Evolutionary conservation across 2,113 vertebrate species (phyloP), one percentile per base, ranked within the genome.

Genomic region (Carassius auratus): DNA sequence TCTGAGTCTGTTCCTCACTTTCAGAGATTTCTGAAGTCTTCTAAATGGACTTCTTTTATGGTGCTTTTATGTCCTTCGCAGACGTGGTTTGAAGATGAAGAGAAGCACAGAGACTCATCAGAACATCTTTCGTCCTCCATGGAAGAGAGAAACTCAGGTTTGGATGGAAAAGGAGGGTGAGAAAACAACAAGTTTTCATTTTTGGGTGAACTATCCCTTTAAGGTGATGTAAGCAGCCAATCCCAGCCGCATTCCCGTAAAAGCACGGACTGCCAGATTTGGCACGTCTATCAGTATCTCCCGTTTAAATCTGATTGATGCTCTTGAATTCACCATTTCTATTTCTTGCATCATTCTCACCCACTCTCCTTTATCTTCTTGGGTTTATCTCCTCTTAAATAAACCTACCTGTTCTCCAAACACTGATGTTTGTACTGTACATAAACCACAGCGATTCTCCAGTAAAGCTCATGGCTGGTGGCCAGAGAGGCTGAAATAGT

Each of bases 261-360:
- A 48, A 48, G 33, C 8, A 75, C 10, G n/a, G 3, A 48, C 64
- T 68, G 66, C 10, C 66, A 33, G 30, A 59, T 7, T 66, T 66
- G 77, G 59, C 78, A 66, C 14, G 15, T 81, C 61, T 7, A 5
- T 45, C 13, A 15, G 10, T 81, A 81, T 81, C 78, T 66, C 38
- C 7, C 50, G 78, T 81, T 81, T 81, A n/a, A 62, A 79, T 62
- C 36, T 79, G 33, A 61, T 79, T 64, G 19, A 61, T n/a, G 23
- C 1, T 76, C n/a, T 52, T 5, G 15, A 30, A 62, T 14, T n/a
- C 7, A 23, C 57, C 23, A 62, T 79, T 79, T 79, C 55, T 42
- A 14, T 50, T 26, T 81, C 61, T 81, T 66, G 3, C 3, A 38
- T 38, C 36, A 38, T 26, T 62, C 76, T 79, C 21, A 1, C 57